Conservation (phyloP, 2,797 vertebrate species). For the Propithecus perrieri region DNA sequence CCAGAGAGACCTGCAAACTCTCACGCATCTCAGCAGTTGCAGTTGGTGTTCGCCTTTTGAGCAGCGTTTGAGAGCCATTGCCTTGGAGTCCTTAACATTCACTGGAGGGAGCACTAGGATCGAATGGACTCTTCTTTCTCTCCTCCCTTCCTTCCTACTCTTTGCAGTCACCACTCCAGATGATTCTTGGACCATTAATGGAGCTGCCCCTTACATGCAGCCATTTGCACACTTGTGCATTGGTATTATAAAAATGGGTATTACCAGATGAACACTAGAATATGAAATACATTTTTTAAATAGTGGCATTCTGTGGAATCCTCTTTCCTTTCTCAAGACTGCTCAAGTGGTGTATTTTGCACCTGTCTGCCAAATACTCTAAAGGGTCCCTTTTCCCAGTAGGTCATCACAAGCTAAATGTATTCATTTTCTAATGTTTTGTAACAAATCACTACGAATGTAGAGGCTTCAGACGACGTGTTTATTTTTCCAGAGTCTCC, state of each 20-base stretch:
- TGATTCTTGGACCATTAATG: not conserved
- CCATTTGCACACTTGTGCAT: not conserved
- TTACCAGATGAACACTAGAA: not conserved
- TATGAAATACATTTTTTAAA: not conserved
- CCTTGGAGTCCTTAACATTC: not conserved
- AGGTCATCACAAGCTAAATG: too few species aligned
- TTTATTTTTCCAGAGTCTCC: not conserved
- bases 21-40: fast-evolving
- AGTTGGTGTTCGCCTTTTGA: fast-evolving
- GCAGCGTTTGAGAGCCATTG: fast-evolving
- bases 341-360: fast-evolving
- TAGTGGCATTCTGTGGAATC: fast-evolving
- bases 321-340: not conserved
- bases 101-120: not conserved
- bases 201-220: not conserved
- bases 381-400: not conserved
- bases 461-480: not conserved
- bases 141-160: not conserved
- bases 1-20: not conserved
- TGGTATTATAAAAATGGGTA: not conserved
- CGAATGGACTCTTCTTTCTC: too few species aligned
- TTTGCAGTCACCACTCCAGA: too few species aligned
- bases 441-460: fast-evolving
- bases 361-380: not conserved
- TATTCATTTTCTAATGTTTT: too few species aligned